Conservation (phyloP, 1,140 invertebrate species). For the Pteromalus puparum region DNA sequence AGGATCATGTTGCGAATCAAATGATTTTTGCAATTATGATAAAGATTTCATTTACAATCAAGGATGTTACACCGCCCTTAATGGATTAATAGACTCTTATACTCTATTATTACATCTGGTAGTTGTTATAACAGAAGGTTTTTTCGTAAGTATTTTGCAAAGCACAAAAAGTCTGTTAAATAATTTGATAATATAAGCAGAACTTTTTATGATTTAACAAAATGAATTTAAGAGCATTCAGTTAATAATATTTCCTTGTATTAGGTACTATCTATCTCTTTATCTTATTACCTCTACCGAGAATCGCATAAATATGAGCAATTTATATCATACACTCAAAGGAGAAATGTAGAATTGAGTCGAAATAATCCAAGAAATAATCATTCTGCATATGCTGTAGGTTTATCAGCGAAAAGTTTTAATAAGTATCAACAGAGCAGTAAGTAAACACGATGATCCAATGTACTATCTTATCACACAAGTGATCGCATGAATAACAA, state of each 20-base stretch:
- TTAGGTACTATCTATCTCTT: background rate
- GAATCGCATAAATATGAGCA: too few relatives aligned
- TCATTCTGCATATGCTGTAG: too few relatives aligned
- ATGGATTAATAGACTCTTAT: background rate
- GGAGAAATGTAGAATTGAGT: too few relatives aligned
- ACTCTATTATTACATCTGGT: background rate
- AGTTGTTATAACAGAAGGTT: background rate
- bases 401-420: too few relatives aligned
- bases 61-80: background rate
- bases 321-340: too few relatives aligned
- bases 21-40: background rate
- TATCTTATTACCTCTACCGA: background rate
- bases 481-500: too few relatives aligned
- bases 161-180: background rate
- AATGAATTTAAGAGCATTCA: background rate
- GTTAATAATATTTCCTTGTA: background rate
- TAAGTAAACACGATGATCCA: too few relatives aligned
- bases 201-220: background rate
- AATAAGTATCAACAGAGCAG: too few relatives aligned
- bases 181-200: background rate
- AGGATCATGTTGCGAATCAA: background rate
- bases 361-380: too few relatives aligned
- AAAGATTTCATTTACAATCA: background rate
- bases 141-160: conserved; percentile 1
- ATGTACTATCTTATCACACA: too few relatives aligned